A percentile compares a stretch with the other conserved stretches of the same genome.
phyloP scores from a whole-genome alignment of 2,113 vertebrate genomes.

The Glaucidium brasilianum region DNA sequence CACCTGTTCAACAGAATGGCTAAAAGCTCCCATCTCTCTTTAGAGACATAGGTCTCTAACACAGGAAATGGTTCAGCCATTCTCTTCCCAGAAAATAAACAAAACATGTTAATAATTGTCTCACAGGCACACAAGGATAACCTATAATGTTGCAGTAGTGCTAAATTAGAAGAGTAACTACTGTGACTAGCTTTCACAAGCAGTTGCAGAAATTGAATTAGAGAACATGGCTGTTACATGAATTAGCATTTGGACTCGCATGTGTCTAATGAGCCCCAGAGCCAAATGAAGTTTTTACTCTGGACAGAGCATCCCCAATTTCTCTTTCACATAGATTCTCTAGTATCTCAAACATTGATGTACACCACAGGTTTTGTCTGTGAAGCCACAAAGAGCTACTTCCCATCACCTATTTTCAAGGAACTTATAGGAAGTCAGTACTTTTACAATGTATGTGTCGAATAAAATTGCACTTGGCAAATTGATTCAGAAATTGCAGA shows the following conservation, averaged over 20 bases:
- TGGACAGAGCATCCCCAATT: not conserved
- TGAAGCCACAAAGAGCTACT: not conserved
- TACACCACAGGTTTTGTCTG: not conserved
- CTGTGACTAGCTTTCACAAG: not conserved
- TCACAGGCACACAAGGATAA: not conserved
- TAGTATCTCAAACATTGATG: not conserved
- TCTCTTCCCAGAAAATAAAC: not conserved
- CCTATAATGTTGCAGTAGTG: not conserved
- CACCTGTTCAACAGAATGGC: not conserved
- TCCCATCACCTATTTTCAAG: not conserved
- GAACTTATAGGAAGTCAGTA: not conserved
- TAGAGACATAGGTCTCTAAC: not conserved
- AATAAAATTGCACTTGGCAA: not conserved
- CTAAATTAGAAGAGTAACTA: not conserved
- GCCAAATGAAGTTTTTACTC: not conserved
- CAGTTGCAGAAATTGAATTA: not conserved
- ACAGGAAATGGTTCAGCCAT: not conserved
- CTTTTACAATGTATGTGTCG: not conserved
- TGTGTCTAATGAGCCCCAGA: not conserved
- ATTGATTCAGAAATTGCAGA: not conserved
- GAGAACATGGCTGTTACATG: not conserved
- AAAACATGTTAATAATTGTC: not conserved
- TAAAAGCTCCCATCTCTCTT: not conserved
- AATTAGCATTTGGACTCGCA: not conserved
- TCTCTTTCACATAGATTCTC: not conserved